Base-by-base conservation (phyloP, 2,113 vertebrate genomes). In the Hypomesus transpacificus region DNA sequence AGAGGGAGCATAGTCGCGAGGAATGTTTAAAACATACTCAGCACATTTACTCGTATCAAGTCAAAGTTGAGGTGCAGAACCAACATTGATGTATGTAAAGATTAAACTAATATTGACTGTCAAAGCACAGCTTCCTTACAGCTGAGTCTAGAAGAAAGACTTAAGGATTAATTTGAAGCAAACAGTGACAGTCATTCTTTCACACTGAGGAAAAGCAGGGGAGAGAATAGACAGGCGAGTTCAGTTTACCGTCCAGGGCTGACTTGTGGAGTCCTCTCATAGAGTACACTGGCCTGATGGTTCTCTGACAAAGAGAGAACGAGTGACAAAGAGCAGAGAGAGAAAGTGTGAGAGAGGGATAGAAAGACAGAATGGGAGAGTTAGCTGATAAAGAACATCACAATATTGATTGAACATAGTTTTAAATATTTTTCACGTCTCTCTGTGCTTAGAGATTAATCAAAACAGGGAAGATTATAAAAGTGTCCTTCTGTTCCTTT, bases 231-330 rank as follows among this genome's bases (percentile, higher is more conserved):
- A 4, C 13, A 54, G 4, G 39, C 13, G 62, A 16, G 20, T 24
- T 67, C 1, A 75, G 22, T 82, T 84, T 78, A 95, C 94, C 93
- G 4, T 93, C 81, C 51, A 91, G 69, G 60, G 91, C 92, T 66
- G 92, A 86, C 76, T 87, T 90, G 71, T 93, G 94, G 22, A 92
- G 75, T 22, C 74, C 61, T 76, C 90, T 85, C 66, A 78, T 24
- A 52, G 70, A 70, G 51, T 50, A 76, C 6, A 84, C 52, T 26
- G 78, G 77, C 80, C 74, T 81, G 6, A 85, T 52, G 7, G 78
- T 71, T 89, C 84, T 92, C 91, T 92, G 78, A 5, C 54, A 34
- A 16, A 80, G 4, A 74, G 67, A 82, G 6, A 62, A 20, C 73
- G 52, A 26, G 3, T 13, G 31, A 22, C 1, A 72, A 34, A 58